A percentile compares a stretch with the other conserved stretches of the same genome.
Conservation (phyloP, 2,113 vertebrate species). For the Corvus cornix region DNA sequence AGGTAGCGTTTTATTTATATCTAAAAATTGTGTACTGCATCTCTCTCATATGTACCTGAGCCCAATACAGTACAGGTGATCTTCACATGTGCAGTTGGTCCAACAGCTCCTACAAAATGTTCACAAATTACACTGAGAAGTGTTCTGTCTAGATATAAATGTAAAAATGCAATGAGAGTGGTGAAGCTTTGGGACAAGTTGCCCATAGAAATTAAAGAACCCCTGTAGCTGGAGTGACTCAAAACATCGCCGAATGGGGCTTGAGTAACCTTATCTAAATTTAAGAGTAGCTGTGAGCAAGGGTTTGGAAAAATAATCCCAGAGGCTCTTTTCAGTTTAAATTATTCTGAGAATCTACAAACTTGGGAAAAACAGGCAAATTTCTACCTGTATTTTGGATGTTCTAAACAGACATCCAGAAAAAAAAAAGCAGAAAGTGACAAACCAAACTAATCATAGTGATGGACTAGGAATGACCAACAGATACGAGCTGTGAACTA, state of each 20-base stretch:
- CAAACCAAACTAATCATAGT: neutral
- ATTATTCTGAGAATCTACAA: neutral
- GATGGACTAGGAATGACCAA: neutral
- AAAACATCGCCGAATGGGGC: neutral
- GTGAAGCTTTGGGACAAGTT: neutral
- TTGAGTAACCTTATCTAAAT: neutral
- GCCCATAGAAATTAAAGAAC: neutral
- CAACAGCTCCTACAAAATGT: neutral
- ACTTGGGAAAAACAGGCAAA: neutral
- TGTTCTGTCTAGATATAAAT: neutral
- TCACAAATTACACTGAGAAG: neutral
- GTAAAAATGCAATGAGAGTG: neutral
- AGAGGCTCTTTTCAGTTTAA: neutral
- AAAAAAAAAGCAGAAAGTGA: neutral
- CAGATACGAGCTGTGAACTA: neutral
- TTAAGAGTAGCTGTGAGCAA: neutral
- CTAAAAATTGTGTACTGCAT: neutral
- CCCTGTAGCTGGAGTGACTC: neutral
- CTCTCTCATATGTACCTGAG: neutral
- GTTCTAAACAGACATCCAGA: neutral
- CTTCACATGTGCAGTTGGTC: neutral
- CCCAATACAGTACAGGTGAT: neutral
- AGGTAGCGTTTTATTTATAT: neutral
- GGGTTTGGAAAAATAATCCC: neutral
- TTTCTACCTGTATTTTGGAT: neutral